Evolutionary conservation across 1,140 invertebrate genomes (phyloP), one percentile per base, ranked within the genome.

Genomic region (Frieseomelitta varia): DNA sequence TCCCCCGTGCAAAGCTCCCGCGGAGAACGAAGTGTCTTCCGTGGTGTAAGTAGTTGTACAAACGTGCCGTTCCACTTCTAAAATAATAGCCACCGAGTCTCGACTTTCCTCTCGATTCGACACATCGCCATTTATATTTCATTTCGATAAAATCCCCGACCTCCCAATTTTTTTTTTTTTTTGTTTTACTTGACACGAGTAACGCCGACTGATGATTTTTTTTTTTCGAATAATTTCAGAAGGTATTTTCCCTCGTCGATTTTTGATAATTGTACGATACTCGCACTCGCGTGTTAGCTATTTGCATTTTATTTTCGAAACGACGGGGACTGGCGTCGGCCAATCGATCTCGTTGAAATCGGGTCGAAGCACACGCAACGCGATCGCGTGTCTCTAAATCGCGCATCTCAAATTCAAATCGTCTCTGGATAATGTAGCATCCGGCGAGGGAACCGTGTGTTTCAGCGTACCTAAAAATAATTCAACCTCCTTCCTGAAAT

Each of bases 381-480:
- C 53, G n/a, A 19, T 61, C 67, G 67, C 34, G 53, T n/a, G n/a
- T 51, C 34, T 58, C 61, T 58, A 51, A 72, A 55, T 55, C 39
- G 55, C 34, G 17, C 53, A 72, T 80, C 55, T 47, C 11, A 61
- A 58, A 80, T 72, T 61, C n/a, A 80, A 80, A 80, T 72, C 78
- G 12, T 0, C 15, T 53, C 12, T 17, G 39, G 78, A 80, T 80
- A 80, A 80, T 34, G n/a, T 30, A 12, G 11, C 17, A 34, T 24
- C 19, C 75, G 58, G n/a, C 47, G 6, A 6, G 14, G 30, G 8
- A 27, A 11, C 10, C 2, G 47, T 34, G 55, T 10, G 0, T 12
- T n/a, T 12, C 47, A 1, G 39, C 39, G 39, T 24, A 11, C 3
- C 11, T n/a, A 14, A 27, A 79, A 79, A 56, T 69, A 79, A 79